Conservation (phyloP, 37 sponge, comb jelly and placozoan species). For the Dysidea cf. avara region DNA sequence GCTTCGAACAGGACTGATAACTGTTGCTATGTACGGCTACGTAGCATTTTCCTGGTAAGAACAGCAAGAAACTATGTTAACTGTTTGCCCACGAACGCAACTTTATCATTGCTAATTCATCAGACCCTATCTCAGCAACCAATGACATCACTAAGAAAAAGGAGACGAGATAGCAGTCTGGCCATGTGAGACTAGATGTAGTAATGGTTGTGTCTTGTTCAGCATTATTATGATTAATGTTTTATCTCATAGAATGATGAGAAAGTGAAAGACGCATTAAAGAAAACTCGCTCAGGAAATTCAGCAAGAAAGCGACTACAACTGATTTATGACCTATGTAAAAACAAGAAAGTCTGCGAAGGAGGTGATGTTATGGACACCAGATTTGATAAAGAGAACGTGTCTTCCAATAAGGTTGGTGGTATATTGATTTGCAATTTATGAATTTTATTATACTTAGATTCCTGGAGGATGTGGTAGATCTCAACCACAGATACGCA, state of each 20-base stretch:
- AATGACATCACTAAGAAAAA: too few relatives aligned
- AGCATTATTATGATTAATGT: too few relatives aligned
- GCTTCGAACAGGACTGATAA: too few relatives aligned
- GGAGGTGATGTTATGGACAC: conserved; percentile 65
- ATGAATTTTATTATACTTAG: conserved; percentile 19
- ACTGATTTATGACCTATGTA: conserved; percentile 88
- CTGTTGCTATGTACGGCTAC: too few relatives aligned
- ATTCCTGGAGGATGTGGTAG: conserved; percentile 90
- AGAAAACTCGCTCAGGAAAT: conserved; percentile 47
- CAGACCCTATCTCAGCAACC: too few relatives aligned
- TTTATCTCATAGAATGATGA: conserved; percentile 77
- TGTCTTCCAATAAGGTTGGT: not conserved
- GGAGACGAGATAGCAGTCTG: too few relatives aligned
- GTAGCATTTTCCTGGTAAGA: too few relatives aligned
- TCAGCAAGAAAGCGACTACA: conserved; percentile 68
- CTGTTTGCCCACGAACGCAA: too few relatives aligned
- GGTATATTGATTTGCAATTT: not conserved
- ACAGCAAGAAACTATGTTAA: too few relatives aligned
- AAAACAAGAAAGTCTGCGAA: conserved; percentile 79
- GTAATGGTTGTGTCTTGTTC: too few relatives aligned
- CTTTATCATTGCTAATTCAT: too few relatives aligned
- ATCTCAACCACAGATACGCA: conserved; percentile 81
- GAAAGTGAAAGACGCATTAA: conserved; percentile 84
- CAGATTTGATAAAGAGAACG: conserved; percentile 37
- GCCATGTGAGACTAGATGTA: too few relatives aligned